Evolutionary conservation across 2,888 invertebrate species (phyloP).

Genomic region (Thyatira batis): DNA sequence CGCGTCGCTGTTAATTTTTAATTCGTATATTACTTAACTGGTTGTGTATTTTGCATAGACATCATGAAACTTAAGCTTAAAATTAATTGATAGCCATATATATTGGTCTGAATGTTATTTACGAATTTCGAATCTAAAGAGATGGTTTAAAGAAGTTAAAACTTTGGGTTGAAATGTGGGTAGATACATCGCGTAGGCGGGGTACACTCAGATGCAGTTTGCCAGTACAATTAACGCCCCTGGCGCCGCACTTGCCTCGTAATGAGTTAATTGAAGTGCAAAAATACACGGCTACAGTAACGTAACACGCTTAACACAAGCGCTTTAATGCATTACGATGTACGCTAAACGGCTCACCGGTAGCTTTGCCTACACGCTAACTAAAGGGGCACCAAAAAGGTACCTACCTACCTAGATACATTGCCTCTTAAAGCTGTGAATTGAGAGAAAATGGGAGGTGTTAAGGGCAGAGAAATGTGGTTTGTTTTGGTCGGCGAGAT

Average conservation of each 20-base stretch:
- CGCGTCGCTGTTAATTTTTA: constrained; percentile 25
- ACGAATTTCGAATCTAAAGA: no score
- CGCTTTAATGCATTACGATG: constrained; percentile 47
- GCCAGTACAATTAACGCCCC: constrained; percentile 48
- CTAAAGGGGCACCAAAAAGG: constrained; percentile 2
- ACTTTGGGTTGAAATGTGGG: no score
- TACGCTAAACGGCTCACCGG: constrained; percentile 43
- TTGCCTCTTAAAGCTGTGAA: neutral
- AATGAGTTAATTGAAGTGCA: constrained; percentile 80
- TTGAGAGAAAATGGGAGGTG: neutral
- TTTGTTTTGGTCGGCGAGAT: no score
- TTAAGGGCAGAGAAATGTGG: no score
- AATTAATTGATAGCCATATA: neutral
- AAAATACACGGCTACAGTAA: constrained; percentile 51
- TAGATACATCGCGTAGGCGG: constrained; percentile 5
- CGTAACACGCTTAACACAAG: constrained; percentile 54
- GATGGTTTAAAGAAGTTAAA: no score
- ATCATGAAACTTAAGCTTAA: no score
- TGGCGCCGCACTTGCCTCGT: constrained; percentile 50
- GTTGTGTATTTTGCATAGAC: neutral
- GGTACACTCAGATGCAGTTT: constrained; percentile 23
- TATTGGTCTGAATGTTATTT: neutral
- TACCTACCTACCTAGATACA: neutral
- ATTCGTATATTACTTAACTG: neutral
- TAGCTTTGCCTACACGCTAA: constrained; percentile 5